phyloP scores from a whole-genome alignment of 2,113 vertebrate genomes.

The Perca flavescens region DNA sequence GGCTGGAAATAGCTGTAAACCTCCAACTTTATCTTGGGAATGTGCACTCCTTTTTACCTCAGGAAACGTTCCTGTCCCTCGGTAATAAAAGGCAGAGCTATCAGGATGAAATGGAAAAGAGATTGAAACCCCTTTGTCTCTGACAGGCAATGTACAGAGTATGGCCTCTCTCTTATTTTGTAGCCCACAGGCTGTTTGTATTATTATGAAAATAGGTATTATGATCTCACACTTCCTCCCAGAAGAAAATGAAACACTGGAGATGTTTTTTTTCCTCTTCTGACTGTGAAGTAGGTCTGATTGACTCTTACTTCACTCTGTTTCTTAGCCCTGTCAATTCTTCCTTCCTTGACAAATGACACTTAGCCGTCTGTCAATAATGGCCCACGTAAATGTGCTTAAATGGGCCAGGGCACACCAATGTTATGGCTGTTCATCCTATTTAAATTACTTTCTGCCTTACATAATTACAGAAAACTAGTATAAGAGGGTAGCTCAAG shows the following conservation, averaged over 20 bases:
- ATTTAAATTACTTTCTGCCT: conserved; percentile 68
- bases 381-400: conserved; percentile 73
- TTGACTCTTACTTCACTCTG: conserved; percentile 70
- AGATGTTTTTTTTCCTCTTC: conserved; percentile 43
- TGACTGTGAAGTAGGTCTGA: conserved; percentile 73
- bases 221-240: conserved; percentile 64
- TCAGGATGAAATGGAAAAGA: conserved; percentile 83
- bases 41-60: conserved; percentile 81
- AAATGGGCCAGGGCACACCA: conserved; percentile 76
- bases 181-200: conserved; percentile 77
- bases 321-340: conserved; percentile 75
- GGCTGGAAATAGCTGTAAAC: conserved; percentile 86
- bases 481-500: conserved; percentile 44
- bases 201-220: conserved; percentile 77
- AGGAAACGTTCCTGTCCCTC: conserved; percentile 78
- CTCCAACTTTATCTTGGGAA: conserved; percentile 85
- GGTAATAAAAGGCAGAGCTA: conserved; percentile 81
- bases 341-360: conserved; percentile 75
- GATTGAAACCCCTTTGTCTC: conserved; percentile 81
- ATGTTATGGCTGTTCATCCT: conserved; percentile 77
- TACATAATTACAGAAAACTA: conserved; percentile 70
- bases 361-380: conserved; percentile 75
- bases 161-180: conserved; percentile 61
- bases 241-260: conserved; percentile 56
- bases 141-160: conserved; percentile 60